Evolutionary conservation across 2,113 vertebrate genomes (phyloP), one percentile per base, ranked within the genome.

Genomic region (Sialia sialis): DNA sequence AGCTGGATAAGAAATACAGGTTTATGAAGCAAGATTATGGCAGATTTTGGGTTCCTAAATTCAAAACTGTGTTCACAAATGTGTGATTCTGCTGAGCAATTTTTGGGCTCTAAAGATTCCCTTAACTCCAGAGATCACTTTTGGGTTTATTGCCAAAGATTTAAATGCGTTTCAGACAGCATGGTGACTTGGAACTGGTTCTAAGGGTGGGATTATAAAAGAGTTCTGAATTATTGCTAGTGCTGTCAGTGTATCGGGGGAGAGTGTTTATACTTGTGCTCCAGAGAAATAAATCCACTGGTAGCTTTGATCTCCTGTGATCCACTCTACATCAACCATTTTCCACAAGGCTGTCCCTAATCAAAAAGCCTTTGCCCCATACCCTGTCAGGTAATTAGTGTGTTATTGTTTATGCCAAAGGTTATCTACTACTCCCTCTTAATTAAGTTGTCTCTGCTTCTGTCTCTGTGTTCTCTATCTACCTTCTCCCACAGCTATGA

Each of bases 71-170:
- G 38, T 67, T 68, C 9, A 44, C 13, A 43, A 75, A 79, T 8
- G 15, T 70, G 18, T 0, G 0, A 48, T 46, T 68, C 54, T 52
- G 58, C 26, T 60, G 58, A 62, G 25, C n/a, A 80, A 18, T 3
- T 39, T 23, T 22, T 74, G 25, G 17, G 29, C 29, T 41, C n/a
- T 34, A 60, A 59, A 66, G 55, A 52, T 18, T 49, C 29, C 62
- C 19, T 38, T 13, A 77, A 52, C 15, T 91, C 30, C 22, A 77
- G 63, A 69, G 46, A 52, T 29, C 25, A 54, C 64, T 89, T 89
- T 16, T 56, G 13, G 21, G 20, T 91, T 86, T 48, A 80, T 23
- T 89, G 36, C 8, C 49, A 36, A 44, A 62, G 27, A 62, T 39
- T 63, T 36, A 55, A 89, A 78, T 29, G 32, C 54, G 44, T 18